Evolutionary conservation across 2,797 vertebrate genomes (phyloP).

Genomic region (Tympanoctomys barrerae): DNA sequence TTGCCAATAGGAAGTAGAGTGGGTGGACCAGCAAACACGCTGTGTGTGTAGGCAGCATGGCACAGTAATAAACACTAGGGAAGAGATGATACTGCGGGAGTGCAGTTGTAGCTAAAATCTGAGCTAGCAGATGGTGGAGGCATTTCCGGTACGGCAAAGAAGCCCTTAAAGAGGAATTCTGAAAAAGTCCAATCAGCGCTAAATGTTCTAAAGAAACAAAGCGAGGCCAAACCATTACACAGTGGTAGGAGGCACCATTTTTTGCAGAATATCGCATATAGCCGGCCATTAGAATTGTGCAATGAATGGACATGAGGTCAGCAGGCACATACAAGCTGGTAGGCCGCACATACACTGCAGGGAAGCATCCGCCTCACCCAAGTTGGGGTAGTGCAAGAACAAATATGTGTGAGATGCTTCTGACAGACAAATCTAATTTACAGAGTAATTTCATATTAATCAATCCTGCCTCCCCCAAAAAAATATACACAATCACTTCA

Average conservation of each 20-base stretch:
- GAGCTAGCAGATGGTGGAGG: neutral
- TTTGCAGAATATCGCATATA: neutral
- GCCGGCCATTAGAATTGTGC: neutral
- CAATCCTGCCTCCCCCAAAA: neutral
- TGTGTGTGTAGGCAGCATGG: slow-evolving; percentile 8
- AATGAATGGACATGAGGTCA: neutral
- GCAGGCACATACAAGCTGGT: neutral
- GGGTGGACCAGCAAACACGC: neutral
- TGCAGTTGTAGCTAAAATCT: neutral
- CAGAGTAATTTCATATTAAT: neutral
- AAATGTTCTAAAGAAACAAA: slow-evolving; percentile 4
- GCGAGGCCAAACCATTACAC: neutral
- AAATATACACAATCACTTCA: neutral
- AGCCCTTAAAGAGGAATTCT: neutral
- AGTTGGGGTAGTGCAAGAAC: neutral
- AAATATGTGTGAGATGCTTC: neutral
- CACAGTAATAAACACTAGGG: neutral
- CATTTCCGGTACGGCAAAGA: slow-evolving; percentile 6
- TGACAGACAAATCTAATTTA: neutral
- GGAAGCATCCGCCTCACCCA: neutral
- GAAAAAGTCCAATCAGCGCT: neutral
- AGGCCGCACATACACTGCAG: neutral
- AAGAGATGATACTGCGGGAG: neutral
- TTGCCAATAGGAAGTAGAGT: neutral
- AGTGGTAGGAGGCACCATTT: neutral